Conservation (phyloP, 2,113 vertebrate genomes). For the Anolis sagrei region DNA sequence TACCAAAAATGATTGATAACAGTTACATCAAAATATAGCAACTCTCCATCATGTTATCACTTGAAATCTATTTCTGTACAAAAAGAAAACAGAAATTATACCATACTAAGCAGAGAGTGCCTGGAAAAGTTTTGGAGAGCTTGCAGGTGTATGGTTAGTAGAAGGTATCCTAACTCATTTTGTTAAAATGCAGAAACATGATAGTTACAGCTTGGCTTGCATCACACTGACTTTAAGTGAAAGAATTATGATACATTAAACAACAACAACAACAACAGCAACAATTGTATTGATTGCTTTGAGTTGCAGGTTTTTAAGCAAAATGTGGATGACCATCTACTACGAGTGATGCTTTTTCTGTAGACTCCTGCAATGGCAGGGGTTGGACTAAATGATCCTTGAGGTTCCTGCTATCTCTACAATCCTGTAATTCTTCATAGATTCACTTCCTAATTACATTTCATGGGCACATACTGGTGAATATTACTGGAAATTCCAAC, state of each 20-base stretch:
- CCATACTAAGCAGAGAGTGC: background rate
- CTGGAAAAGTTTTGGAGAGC: background rate
- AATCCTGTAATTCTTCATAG: background rate
- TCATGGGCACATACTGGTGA: slow-evolving; percentile 5
- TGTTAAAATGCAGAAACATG: slow-evolving; percentile 13
- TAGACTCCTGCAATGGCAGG: too few species aligned
- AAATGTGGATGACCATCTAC: too few species aligned
- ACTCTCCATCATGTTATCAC: background rate
- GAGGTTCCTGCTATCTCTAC: too few species aligned
- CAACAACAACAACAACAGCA: too few species aligned
- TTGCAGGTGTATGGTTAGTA: background rate
- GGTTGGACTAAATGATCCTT: too few species aligned
- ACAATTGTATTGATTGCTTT: too few species aligned
- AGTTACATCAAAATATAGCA: background rate
- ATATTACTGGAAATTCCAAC: background rate
- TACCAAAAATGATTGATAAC: background rate
- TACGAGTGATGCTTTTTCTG: too few species aligned
- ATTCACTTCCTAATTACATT: slow-evolving; percentile 34
- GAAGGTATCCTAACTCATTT: background rate
- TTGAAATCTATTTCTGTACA: background rate
- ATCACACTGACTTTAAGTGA: slow-evolving; percentile 14
- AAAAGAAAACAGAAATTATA: background rate
- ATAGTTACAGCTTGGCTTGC: background rate
- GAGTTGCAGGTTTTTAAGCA: too few species aligned
- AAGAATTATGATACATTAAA: background rate